Evolutionary conservation across 2,888 invertebrate species (phyloP).

Genomic region (Drosophila formosana): DNA sequence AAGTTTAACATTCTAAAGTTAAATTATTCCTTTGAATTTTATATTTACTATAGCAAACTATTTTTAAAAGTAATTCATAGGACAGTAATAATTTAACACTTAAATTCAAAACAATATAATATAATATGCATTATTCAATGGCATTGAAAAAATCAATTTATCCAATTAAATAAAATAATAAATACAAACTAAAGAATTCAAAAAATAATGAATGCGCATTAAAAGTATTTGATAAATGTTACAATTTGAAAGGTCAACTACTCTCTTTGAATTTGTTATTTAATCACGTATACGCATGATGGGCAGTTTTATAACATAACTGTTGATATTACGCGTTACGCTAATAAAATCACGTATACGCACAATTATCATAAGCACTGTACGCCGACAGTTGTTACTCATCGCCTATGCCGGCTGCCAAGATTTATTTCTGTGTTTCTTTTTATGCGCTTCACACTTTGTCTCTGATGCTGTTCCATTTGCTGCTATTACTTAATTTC

Average conservation of each 20-base stretch:
- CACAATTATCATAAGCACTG: conserved; percentile 48
- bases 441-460: conserved; percentile 17
- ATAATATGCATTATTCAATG: no score
- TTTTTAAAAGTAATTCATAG: no score
- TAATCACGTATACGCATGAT: conserved; percentile 8
- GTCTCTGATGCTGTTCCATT: conserved; percentile 35
- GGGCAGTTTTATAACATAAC: neutral
- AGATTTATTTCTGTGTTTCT: conserved; percentile 20
- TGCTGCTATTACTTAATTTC: conserved; percentile 70
- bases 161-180: no score
- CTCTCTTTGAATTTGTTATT: neutral
- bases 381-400: conserved; percentile 60
- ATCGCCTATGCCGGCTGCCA: conserved; percentile 61
- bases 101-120: no score
- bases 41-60: no score
- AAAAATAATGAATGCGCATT: no score
- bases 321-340: neutral
- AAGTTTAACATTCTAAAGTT: no score
- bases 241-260: neutral
- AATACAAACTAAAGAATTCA: no score
- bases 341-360: conserved; percentile 19
- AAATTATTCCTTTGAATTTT: no score
- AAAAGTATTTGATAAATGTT: neutral
- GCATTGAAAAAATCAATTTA: no score
- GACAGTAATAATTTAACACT: no score